These are phyloP conservation scores for Bovichtus diacanthus DNA, from an alignment of 2,797 vertebrate genomes.

Conservation along the genomic window DNA sequence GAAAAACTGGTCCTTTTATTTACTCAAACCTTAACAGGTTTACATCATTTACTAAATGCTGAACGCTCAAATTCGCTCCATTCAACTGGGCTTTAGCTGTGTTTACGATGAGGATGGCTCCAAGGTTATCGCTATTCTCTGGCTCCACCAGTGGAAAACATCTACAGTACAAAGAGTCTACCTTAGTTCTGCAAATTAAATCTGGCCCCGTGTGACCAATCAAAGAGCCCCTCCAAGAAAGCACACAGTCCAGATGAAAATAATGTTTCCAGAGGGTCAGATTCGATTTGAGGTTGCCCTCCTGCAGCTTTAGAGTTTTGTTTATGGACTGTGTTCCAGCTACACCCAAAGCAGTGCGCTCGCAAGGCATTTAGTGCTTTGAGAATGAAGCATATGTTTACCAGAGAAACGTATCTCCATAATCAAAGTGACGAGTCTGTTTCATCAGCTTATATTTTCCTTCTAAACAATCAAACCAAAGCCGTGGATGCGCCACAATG, in stretches of 20 bases:
- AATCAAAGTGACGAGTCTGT: conserved; percentile 46
- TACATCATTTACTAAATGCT: conserved; percentile 47
- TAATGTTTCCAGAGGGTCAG: not conserved
- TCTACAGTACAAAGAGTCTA: conserved; percentile 43
- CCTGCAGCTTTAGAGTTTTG: conserved; percentile 14
- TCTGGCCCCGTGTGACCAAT: conserved; percentile 45
- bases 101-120: conserved; percentile 36
- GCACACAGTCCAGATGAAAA: not conserved
- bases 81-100: conserved; percentile 26
- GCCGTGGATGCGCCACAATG: not conserved
- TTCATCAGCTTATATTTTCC: conserved; percentile 35
- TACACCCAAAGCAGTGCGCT: not conserved
- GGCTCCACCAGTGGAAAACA: conserved; percentile 41
- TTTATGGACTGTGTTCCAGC: conserved; percentile 27
- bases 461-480: conserved; percentile 34
- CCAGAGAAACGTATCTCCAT: conserved; percentile 23
- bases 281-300: conserved; percentile 15
- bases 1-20: conserved; percentile 41
- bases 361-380: conserved; percentile 9
- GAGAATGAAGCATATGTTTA: conserved; percentile 37
- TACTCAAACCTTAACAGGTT: conserved; percentile 43
- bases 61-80: conserved; percentile 32
- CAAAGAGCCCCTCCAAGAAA: conserved; percentile 31
- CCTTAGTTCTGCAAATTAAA: conserved; percentile 45
- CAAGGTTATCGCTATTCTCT: conserved; percentile 58